phyloP scores from a whole-genome alignment of 2,113 vertebrate genomes.

The Paraplagusia blochii region DNA sequence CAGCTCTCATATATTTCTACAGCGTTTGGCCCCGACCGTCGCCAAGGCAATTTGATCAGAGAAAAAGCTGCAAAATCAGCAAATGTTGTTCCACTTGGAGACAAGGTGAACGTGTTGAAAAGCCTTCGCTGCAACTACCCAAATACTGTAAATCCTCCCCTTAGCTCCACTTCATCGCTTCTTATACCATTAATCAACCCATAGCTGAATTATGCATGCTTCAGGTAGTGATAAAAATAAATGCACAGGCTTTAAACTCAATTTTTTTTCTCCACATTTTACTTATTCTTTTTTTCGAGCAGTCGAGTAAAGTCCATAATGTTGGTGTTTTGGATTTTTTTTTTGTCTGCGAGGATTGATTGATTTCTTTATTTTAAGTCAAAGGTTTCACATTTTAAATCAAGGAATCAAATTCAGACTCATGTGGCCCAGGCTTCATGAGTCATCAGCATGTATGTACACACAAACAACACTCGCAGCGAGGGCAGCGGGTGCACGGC shows the following conservation, averaged over 20 bases:
- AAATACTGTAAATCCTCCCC: constrained; percentile 57
- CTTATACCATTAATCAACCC: constrained; percentile 17
- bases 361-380: too few species aligned
- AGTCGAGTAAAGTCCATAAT: too few species aligned
- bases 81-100: constrained; percentile 56
- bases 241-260: background rate
- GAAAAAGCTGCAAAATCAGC: constrained; percentile 49
- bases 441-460: constrained; percentile 52
- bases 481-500: constrained; percentile 65
- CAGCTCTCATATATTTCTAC: constrained; percentile 62
- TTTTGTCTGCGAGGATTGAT: too few species aligned
- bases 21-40: constrained; percentile 55
- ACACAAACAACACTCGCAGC: constrained; percentile 36
- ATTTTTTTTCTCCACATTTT: constrained; percentile 6
- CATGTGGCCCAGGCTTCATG: constrained; percentile 24
- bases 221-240: constrained; percentile 3
- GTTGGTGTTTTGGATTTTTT: too few species aligned
- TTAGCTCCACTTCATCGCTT: constrained; percentile 32
- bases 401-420: background rate
- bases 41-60: constrained; percentile 63
- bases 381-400: too few species aligned
- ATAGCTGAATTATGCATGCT: constrained; percentile 11
- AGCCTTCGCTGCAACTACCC: constrained; percentile 50
- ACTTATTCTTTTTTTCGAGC: too few species aligned
- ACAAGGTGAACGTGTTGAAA: constrained; percentile 58